Conservation (phyloP, 2,797 vertebrate genomes). For the Semotilus atromaculatus region DNA sequence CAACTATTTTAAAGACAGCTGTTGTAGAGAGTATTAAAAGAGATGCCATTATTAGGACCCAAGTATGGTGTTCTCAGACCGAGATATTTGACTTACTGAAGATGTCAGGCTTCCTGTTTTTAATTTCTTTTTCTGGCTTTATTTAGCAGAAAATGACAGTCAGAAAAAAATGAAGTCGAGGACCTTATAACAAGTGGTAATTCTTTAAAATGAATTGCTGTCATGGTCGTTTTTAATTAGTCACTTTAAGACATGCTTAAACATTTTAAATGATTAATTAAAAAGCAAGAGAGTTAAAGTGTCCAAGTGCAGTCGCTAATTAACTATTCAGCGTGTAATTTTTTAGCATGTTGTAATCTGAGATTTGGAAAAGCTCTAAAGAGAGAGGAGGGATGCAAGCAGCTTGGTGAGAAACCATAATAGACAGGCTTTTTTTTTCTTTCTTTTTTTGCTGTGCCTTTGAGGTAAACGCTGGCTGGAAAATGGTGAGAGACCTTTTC, state of each 20-base stretch:
- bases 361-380: constrained; percentile 60
- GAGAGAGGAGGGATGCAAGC: not conserved
- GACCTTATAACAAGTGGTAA: constrained; percentile 58
- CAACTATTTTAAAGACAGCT: not conserved
- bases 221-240: constrained; percentile 58
- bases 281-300: constrained; percentile 41
- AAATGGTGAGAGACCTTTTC: constrained; percentile 30
- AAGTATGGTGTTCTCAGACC: not conserved
- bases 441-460: not conserved
- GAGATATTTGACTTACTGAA: constrained; percentile 1
- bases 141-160: constrained; percentile 57
- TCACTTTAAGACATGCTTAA: constrained; percentile 46
- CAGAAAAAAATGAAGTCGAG: constrained; percentile 52
- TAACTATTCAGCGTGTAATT: constrained; percentile 48
- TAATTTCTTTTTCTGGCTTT: constrained; percentile 27
- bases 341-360: constrained; percentile 48
- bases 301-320: constrained; percentile 58
- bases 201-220: constrained; percentile 54
- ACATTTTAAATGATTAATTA: constrained; percentile 67
- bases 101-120: constrained; percentile 9
- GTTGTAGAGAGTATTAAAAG: constrained; percentile 2
- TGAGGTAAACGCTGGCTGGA: not conserved
- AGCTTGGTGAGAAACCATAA: not conserved
- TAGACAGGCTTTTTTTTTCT: not conserved
- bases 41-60: not conserved